Conservation (phyloP, 1,140 invertebrate species). For the Platyscapa corneri region DNA sequence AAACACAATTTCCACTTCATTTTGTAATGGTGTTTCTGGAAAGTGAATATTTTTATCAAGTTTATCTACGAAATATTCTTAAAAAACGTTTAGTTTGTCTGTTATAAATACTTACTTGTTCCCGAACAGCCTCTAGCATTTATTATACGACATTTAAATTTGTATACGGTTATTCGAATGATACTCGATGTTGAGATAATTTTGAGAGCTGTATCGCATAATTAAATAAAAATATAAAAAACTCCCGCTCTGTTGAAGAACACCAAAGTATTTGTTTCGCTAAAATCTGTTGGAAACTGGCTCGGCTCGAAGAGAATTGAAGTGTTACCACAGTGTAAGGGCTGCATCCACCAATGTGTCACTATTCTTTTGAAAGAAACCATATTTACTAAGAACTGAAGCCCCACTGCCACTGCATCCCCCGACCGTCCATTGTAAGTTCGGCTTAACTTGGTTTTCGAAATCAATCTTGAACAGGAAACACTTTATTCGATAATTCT, state of each 20-base stretch:
- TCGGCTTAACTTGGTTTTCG: conserved; percentile 50
- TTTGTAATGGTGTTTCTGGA: no score
- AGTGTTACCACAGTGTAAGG: not conserved
- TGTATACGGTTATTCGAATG: no score
- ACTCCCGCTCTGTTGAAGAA: not conserved
- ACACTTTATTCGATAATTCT: conserved; percentile 34
- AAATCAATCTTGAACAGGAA: conserved; percentile 53
- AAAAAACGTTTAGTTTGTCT: no score
- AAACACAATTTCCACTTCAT: no score
- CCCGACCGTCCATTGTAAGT: not conserved
- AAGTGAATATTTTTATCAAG: no score
- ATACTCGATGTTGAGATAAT: no score
- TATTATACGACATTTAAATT: not conserved
- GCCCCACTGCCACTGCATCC: conserved; percentile 48
- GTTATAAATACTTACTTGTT: no score
- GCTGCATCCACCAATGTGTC: conserved; percentile 54
- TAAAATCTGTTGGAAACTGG: conserved; percentile 19
- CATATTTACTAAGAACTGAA: conserved; percentile 64
- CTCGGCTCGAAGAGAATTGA: not conserved
- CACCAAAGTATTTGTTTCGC: conserved; percentile 27
- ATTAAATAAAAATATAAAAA: not conserved
- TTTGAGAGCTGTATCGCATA: not conserved
- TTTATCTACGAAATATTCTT: no score
- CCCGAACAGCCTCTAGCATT: no score
- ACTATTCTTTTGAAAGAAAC: conserved; percentile 53